Percentiles rank a stretch among this genome's conserved stretches.
These are phyloP conservation scores for Listronotus oregonensis DNA, from an alignment of 1,140 invertebrate species.

Conservation along the genomic window DNA sequence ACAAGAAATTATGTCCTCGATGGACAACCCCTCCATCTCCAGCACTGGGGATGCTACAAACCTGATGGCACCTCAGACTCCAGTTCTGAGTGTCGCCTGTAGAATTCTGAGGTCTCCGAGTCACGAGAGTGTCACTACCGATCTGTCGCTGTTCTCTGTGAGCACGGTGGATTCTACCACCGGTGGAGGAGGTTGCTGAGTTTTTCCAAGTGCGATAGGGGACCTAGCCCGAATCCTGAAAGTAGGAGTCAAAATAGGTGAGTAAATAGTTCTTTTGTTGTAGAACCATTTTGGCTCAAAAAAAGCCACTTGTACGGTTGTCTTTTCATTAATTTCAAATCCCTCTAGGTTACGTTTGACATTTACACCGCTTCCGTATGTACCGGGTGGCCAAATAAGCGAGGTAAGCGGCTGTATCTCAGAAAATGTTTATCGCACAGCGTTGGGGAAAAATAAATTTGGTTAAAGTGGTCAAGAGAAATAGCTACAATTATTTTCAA, in stretches of 20 bases:
- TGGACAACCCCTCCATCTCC: conserved; percentile 2
- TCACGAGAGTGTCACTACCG: conserved; percentile 81
- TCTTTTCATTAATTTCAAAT: too few species aligned
- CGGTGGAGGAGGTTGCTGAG: conserved; percentile 61
- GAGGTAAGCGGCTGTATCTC: too few species aligned
- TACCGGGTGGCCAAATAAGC: too few species aligned
- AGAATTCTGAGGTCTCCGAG: conserved; percentile 77
- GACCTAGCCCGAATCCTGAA: conserved; percentile 74
- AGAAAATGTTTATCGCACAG: too few species aligned
- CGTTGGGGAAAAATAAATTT: too few species aligned
- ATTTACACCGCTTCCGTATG: too few species aligned
- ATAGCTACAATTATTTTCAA: too few species aligned
- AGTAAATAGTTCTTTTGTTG: conserved; percentile 4
- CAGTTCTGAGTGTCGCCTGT: conserved; percentile 60
- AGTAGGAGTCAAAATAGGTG: conserved; percentile 55
- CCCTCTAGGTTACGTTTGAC: too few species aligned
- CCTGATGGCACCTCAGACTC: conserved; percentile 55
- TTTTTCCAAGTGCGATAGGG: conserved; percentile 64
- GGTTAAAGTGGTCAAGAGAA: too few species aligned
- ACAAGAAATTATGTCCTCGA: conserved; percentile 24
- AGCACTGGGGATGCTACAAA: conserved; percentile 5
- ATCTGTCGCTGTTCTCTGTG: conserved; percentile 78
- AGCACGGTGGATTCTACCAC: conserved; percentile 73
- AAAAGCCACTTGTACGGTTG: too few species aligned
- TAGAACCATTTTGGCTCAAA: too few species aligned